A percentile compares a stretch with the other conserved stretches of the same genome.
phyloP scores from a whole-genome alignment of 2,888 invertebrate species.

The Tachystola acroxantha region DNA sequence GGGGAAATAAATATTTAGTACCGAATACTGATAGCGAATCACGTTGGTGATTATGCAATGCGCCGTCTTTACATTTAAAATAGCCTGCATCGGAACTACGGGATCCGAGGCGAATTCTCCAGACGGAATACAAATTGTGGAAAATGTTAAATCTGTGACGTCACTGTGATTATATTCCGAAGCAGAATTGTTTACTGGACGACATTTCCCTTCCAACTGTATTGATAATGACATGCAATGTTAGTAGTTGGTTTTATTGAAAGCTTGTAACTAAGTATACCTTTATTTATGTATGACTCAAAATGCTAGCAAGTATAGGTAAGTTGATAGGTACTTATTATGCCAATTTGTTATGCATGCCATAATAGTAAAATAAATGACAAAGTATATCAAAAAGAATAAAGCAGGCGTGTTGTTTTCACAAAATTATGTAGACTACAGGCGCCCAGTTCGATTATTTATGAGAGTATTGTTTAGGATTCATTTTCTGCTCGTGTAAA shows the following conservation, averaged over 20 bases:
- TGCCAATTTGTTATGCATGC: background rate
- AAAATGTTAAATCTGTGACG: slow-evolving; percentile 60
- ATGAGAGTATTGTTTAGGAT: slow-evolving; percentile 63
- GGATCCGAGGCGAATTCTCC: slow-evolving; percentile 59
- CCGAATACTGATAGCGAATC: slow-evolving; percentile 68
- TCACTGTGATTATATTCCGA: slow-evolving; percentile 46
- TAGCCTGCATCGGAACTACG: slow-evolving; percentile 67
- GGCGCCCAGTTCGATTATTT: slow-evolving; percentile 52
- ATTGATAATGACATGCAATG: too few species aligned
- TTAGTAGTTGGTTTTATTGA: too few species aligned
- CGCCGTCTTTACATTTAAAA: slow-evolving; percentile 71
- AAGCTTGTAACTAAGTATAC: too few species aligned
- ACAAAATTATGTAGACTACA: slow-evolving; percentile 29
- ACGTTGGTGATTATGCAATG: slow-evolving; percentile 73
- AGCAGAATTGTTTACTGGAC: slow-evolving; percentile 13
- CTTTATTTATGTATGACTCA: too few species aligned
- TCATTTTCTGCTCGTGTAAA: slow-evolving; percentile 71
- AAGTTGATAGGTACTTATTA: too few species aligned
- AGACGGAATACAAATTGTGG: slow-evolving; percentile 72
- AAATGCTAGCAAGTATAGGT: too few species aligned
- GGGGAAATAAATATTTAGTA: slow-evolving; percentile 68
- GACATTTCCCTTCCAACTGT: background rate
- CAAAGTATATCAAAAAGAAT: background rate
- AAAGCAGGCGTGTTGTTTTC: slow-evolving; percentile 30
- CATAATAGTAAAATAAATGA: background rate